Conservation (phyloP, 92 coral and sea anemone species). For the Phenganax subtilis region DNA sequence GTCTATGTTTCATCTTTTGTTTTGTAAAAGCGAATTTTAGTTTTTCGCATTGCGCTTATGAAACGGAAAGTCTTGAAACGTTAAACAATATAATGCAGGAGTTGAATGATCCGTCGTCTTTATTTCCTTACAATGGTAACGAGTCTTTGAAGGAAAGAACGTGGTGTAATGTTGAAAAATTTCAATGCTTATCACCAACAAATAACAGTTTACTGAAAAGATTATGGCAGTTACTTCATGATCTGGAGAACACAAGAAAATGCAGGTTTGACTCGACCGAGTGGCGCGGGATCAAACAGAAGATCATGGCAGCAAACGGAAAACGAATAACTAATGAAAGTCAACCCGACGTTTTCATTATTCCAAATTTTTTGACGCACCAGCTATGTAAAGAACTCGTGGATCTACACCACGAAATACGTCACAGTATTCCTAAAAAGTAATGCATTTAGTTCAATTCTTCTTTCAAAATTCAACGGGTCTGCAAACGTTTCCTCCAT, state of each 20-base stretch:
- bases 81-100: not conserved
- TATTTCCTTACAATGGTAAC: not conserved
- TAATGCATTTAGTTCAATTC: not conserved
- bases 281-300: slow-evolving; percentile 8
- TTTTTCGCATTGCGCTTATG: not conserved
- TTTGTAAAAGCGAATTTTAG: not conserved
- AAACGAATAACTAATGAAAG: slow-evolving; percentile 1
- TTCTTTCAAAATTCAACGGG: not conserved
- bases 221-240: not conserved
- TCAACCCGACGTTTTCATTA: slow-evolving; percentile 15
- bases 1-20: not conserved
- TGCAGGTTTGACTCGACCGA: slow-evolving; percentile 17
- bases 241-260: slow-evolving; percentile 3
- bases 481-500: not conserved
- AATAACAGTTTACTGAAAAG: not conserved
- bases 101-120: not conserved
- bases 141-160: not conserved
- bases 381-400: slow-evolving; percentile 24
- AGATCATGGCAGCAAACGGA: not conserved
- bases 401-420: not conserved
- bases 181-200: not conserved
- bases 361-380: slow-evolving; percentile 23
- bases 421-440: not conserved
- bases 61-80: not conserved
- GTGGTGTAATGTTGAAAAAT: not conserved